Percentiles rank a stretch among this genome's conserved stretches.
Conservation (phyloP, 2,113 vertebrate species). For the Plectropomus leopardus region DNA sequence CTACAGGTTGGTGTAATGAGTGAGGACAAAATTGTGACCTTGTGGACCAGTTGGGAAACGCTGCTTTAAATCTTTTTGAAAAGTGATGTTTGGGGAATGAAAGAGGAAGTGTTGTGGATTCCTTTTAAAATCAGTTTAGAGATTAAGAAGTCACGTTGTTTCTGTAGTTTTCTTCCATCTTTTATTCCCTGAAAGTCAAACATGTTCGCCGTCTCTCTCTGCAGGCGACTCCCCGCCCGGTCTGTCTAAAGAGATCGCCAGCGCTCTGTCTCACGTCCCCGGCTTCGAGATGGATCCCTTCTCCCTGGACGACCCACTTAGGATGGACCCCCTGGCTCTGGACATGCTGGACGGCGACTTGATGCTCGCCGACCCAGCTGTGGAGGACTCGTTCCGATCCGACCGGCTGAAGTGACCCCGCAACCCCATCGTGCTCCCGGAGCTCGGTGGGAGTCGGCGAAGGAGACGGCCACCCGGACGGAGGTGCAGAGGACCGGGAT, state of each 20-base stretch:
- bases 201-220: not conserved
- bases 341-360: constrained; percentile 94
- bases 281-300: constrained; percentile 91
- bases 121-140: no score
- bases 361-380: constrained; percentile 90
- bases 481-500: constrained; percentile 6
- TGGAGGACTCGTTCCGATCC: constrained; percentile 94
- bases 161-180: not conserved
- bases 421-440: not conserved
- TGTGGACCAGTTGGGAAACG: no score
- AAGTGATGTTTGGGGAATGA: no score
- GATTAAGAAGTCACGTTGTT: not conserved
- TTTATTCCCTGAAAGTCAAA: not conserved
- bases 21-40: no score
- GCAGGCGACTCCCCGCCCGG: constrained; percentile 88
- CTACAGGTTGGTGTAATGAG: no score
- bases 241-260: constrained; percentile 93
- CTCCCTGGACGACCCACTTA: constrained; percentile 89
- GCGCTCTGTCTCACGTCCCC: constrained; percentile 90
- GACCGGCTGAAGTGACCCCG: constrained; percentile 90
- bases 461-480: not conserved
- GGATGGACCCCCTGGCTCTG: constrained; percentile 89
- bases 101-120: no score
- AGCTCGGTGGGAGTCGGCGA: constrained; percentile 9
- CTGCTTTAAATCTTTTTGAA: no score